Evolutionary conservation across 1,140 invertebrate species (phyloP), one percentile per base, ranked within the genome.

Genomic region (Pentalonia nigronervosa): DNA sequence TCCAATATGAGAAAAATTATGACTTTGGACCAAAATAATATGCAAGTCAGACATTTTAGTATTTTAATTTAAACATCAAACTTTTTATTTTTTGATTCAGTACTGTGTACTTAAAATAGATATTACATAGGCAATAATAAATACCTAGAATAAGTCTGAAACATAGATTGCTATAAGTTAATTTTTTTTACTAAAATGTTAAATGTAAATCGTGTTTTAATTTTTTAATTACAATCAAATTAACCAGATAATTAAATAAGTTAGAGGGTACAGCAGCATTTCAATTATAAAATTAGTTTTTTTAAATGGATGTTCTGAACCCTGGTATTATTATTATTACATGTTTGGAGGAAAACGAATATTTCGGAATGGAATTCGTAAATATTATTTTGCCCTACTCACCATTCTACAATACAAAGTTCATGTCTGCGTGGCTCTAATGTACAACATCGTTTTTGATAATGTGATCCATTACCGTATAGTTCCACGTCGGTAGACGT

Each of bases 401-500:
- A n/a, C 86, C 20, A 20, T 48, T 21, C 14, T 21, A 48, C 48
- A 48, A 84, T 6, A 83, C 76, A 36, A 87, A 48, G 86, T 87
- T 87, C 47, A 50, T 47, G 86, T 50, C 47, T 34, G 17, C 41
- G 14, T 7, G 17, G 45, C 45, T 48, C 86, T 87, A 87, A 87
- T 87, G 45, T 87, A 48, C 30, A 48, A 87, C 86, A 30, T 87
- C 86, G 47, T 87, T 87, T 87, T 87, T 30, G 86, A 87, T 87
- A 87, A 50, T 48, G 30, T 34, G 25, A 48, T 87, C 30, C 86
- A 47, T 48, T 83, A 36, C 34, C 14, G n/a, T 76, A 76, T n/a
- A 76, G 60, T 76, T 76, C 60, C 60, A 76, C 14, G 14, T 76
- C n/a, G n/a, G 30, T 76, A 76, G 60, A 76, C 60, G 60, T 76